Evolutionary conservation across 2,888 invertebrate species (phyloP).

Genomic region (Scotopteryx bipunctaria): DNA sequence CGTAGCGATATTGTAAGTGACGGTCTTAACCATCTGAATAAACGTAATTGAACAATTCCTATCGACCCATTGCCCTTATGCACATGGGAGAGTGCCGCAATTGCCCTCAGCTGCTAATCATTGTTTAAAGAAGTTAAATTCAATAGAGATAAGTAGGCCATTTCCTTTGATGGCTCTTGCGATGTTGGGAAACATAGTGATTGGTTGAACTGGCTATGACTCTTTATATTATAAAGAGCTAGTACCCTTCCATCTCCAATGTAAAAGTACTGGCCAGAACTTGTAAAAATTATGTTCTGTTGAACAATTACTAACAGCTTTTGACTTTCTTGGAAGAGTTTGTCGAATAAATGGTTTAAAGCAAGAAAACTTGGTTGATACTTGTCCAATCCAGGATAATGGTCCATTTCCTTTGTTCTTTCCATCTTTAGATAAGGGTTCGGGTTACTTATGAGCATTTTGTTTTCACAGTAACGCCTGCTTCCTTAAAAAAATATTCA

Average conservation of each 20-base stretch:
- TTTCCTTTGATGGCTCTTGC: conserved; percentile 30
- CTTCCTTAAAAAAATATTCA: conserved; percentile 35
- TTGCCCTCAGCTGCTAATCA: conserved; percentile 65
- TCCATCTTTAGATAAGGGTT: conserved; percentile 4
- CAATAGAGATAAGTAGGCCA: conserved; percentile 48
- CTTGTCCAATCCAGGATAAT: not conserved
- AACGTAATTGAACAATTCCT: conserved; percentile 79
- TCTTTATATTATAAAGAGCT: conserved; percentile 1
- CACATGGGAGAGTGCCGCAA: conserved; percentile 56
- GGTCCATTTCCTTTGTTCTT: not conserved
- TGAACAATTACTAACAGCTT: too few relatives aligned
- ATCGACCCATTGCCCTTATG: conserved; percentile 78
- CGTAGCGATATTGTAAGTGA: conserved; percentile 73
- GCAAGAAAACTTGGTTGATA: not conserved
- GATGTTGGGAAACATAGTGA: conserved; percentile 23
- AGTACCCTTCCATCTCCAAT: too few relatives aligned
- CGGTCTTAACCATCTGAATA: conserved; percentile 78
- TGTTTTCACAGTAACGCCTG: not conserved
- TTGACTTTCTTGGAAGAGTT: too few relatives aligned
- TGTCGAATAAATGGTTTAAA: too few relatives aligned
- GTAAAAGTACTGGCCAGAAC: too few relatives aligned
- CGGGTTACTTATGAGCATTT: not conserved
- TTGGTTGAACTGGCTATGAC: conserved; percentile 8
- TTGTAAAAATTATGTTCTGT: too few relatives aligned
- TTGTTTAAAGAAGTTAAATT: conserved; percentile 56